These are phyloP conservation scores for Spodoptera exigua DNA, from an alignment of 2,888 invertebrate genomes.

Conservation along the genomic window DNA sequence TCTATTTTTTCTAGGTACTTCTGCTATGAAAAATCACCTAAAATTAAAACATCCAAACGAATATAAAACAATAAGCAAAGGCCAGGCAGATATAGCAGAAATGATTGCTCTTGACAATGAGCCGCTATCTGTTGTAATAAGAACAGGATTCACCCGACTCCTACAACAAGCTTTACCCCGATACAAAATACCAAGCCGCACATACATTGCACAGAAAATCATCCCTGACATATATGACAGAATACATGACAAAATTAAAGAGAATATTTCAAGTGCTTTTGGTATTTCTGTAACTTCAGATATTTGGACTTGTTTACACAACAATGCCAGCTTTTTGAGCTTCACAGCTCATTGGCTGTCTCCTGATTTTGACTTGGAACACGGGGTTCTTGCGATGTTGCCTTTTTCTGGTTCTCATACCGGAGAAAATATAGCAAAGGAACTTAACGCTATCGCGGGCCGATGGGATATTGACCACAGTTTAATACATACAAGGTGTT, in stretches of 20 bases:
- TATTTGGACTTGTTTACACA: background rate
- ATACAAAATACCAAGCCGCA: slow-evolving; percentile 1
- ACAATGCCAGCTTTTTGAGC: slow-evolving; percentile 6
- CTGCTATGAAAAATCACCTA: no score
- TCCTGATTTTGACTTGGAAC: background rate
- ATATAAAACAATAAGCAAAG: no score
- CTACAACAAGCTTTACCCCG: background rate
- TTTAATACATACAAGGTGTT: slow-evolving; percentile 2
- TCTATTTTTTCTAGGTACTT: no score
- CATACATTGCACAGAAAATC: slow-evolving; percentile 3
- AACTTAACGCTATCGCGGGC: slow-evolving; percentile 6
- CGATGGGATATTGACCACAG: slow-evolving; percentile 5
- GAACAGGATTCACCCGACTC: background rate
- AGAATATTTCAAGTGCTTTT: slow-evolving; percentile 1
- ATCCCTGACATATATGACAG: slow-evolving; percentile 4
- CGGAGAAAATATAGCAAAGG: slow-evolving; percentile 9
- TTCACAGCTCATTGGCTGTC: slow-evolving; percentile 9
- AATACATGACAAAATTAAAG: background rate
- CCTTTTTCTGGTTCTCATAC: background rate
- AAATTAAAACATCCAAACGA: no score
- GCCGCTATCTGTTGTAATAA: slow-evolving; percentile 1
- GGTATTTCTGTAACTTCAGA: no score
- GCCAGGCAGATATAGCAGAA: background rate
- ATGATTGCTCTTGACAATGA: slow-evolving; percentile 4
- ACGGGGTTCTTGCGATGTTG: slow-evolving; percentile 3